Base-by-base conservation (phyloP, 1,140 invertebrate genomes). In the Carcinoscorpius rotundicauda region DNA sequence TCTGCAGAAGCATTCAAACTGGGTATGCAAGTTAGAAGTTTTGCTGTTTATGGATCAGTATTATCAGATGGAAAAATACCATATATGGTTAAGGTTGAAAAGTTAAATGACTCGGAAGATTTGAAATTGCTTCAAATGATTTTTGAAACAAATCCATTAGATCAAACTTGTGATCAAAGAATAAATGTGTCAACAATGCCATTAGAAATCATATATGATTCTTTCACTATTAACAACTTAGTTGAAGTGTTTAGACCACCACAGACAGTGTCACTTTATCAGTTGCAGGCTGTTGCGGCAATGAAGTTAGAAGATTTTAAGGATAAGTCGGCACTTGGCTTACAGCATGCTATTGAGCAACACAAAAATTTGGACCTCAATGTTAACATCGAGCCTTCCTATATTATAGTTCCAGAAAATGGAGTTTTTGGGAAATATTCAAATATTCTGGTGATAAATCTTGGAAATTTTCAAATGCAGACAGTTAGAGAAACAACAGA, bases 271-370 rank as follows among this genome's bases (percentile, higher is more conserved):
- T 85, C 60, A 56, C 78, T 97, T 8, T 85, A 87, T 67, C 88
- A 93, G 84, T 91, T 97, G 53, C 88, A 93, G 78, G 85, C 86
- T 56, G 88, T 85, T n/a, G 93, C 95, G 9, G 85, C 85, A 58
- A 83, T 84, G 56, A 85, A 86, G 73, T 78, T 98, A 50, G 86
- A 86, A 52, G 87, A 89, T 71, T 81, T 98, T 5, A 97, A 96
- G 78, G 87, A 95, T 76, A 90, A 88, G 76, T 97, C 94, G 0
- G 86, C 91, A 0, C 80, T 89, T 6, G 90, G 92, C 6, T 81
- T 98, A 69, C 91, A 97, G 73, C 86, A 95, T 74, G 88, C 93
- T 3, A 89, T 98, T 61, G 86, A 97, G 67, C 84, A 89, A 72
- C 88, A 92, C 69, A 85, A 86, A 2, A 84, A 86, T 65, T 79